These are phyloP conservation scores for Carabus problematicus DNA, from an alignment of 2,888 invertebrate genomes.

Conservation along the genomic window DNA sequence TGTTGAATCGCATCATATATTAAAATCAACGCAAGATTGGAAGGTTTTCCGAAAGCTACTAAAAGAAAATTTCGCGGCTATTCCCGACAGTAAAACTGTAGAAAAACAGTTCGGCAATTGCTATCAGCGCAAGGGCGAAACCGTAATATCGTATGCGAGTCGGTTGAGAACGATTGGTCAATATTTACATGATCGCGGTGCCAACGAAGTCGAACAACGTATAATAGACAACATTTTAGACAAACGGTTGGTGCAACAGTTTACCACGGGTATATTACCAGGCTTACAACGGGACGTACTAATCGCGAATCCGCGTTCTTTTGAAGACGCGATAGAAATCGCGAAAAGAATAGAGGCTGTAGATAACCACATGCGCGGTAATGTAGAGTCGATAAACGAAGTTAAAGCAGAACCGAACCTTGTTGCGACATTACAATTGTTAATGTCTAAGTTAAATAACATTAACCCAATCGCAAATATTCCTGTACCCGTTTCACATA, in stretches of 20 bases:
- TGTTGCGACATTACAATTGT: not conserved
- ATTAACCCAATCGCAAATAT: not conserved
- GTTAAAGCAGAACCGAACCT: too few relatives aligned
- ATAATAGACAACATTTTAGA: slow-evolving; percentile 12
- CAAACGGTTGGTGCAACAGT: slow-evolving; percentile 13
- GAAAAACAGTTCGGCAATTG: slow-evolving; percentile 5
- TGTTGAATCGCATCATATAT: not conserved
- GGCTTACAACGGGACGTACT: too few relatives aligned
- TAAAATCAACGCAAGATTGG: slow-evolving; percentile 9
- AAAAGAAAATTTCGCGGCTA: too few relatives aligned
- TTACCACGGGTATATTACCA: slow-evolving; percentile 6
- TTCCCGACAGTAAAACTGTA: not conserved
- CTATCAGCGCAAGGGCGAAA: slow-evolving; percentile 10
- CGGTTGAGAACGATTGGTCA: slow-evolving; percentile 4
- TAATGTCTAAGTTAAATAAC: not conserved
- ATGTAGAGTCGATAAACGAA: too few relatives aligned
- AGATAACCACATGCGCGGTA: too few relatives aligned
- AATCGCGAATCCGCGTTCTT: too few relatives aligned
- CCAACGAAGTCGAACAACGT: slow-evolving; percentile 5
- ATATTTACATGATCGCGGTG: slow-evolving; percentile 9
- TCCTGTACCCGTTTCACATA: not conserved
- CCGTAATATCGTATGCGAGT: too few relatives aligned
- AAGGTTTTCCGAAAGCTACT: too few relatives aligned
- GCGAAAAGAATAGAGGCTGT: too few relatives aligned
- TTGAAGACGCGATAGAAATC: too few relatives aligned